These are phyloP conservation scores for Varecia variegata DNA, from an alignment of 2,797 vertebrate genomes.

Conservation along the genomic window DNA sequence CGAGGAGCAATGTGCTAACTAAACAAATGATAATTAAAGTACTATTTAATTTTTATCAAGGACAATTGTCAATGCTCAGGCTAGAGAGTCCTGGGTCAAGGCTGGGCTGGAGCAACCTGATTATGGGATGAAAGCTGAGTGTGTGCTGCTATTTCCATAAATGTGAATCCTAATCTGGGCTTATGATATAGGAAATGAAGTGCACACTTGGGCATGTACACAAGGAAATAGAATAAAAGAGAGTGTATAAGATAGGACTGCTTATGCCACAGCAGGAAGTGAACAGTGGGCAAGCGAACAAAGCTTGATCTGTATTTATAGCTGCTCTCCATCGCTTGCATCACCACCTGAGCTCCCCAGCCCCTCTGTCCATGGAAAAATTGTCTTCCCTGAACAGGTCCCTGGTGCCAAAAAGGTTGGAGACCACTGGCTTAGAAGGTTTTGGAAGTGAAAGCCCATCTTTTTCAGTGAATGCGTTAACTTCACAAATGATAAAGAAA, in stretches of 20 bases:
- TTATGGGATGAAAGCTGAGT: background rate
- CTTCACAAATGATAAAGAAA: background rate
- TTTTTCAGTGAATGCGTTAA: background rate
- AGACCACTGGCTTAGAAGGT: background rate
- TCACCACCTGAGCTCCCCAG: too few species aligned
- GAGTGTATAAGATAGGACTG: background rate
- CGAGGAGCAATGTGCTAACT: background rate
- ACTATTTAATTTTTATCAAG: background rate
- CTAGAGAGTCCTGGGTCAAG: background rate
- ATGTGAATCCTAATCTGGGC: background rate
- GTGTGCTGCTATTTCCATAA: background rate
- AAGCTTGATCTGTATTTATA: too few species aligned
- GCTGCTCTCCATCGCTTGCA: too few species aligned
- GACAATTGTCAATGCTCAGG: background rate
- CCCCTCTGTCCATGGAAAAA: too few species aligned
- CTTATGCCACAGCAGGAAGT: background rate
- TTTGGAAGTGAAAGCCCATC: background rate
- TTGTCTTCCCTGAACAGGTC: too few species aligned
- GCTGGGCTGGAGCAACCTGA: background rate
- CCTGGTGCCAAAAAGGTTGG: too few species aligned
- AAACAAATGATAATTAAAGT: background rate
- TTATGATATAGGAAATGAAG: background rate
- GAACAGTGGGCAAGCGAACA: too few species aligned
- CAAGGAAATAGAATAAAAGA: background rate
- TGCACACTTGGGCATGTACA: background rate